Evolutionary conservation across 2,888 invertebrate species (phyloP), one percentile per base, ranked within the genome.

Genomic region (Eilema depressum): DNA sequence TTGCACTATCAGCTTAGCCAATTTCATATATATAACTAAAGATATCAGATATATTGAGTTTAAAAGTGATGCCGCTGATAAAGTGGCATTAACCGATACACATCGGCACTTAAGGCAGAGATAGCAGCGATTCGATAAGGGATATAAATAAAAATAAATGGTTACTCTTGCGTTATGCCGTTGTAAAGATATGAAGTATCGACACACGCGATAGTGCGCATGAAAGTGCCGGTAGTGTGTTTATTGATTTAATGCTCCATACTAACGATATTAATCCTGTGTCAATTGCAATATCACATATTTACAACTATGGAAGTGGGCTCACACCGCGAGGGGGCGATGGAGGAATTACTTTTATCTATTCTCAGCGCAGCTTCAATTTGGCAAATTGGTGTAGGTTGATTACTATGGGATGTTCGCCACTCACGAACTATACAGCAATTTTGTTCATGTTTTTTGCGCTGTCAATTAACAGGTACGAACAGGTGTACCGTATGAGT

Each of bases 141-240:
- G 83, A 88, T 90, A 92, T 92, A 93, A 93, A 93, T 92, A 94
- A 88, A 93, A 92, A 92, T 93, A 94, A 93, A 93, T 89, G 83
- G 88, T 86, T 86, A 83, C 86, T 88, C 87, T 89, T 90, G 87
- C 88, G 88, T 87, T 90, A 88, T 87, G 86, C 82, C 82, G 87
- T 83, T 88, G 88, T 91, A 92, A 93, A 93, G 93, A 93, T 92
- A 93, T 86, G 89, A 87, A 88, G 87, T 91, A 92, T 92, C 91
- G 71, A 74, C 62, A 33, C 47, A 68, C 61, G 74, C 82, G 85
- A 85, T 88, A 88, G 84, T 85, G 82, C 76, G 80, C 82, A 85
- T 86, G 85, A 88, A 86, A 88, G 85, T 83, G 86, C 81, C 89
- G 86, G 87, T 85, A 84, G 85, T 84, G 77, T 83, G 79, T 85